phyloP scores from a whole-genome alignment of 2,113 vertebrate genomes.

The Castor canadensis region DNA sequence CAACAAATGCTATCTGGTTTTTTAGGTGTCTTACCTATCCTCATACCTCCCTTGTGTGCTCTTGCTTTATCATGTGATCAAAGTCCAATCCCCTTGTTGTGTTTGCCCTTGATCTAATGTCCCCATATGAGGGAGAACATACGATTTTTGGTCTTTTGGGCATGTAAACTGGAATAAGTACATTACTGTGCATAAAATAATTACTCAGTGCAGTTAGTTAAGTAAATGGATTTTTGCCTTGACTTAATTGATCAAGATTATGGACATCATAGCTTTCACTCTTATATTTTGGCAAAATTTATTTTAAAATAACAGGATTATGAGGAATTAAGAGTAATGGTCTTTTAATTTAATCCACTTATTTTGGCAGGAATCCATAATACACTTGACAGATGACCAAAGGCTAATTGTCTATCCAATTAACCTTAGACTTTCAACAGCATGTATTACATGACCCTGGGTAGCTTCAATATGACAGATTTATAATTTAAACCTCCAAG shows the following conservation, averaged over 20 bases:
- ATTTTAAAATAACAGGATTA: slow-evolving; percentile 11
- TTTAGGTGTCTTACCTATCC: too few species aligned
- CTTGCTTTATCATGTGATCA: too few species aligned
- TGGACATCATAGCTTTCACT: background rate
- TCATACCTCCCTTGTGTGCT: too few species aligned
- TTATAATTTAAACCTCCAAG: background rate
- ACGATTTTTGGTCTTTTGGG: too few species aligned
- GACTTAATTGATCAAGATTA: slow-evolving; percentile 6
- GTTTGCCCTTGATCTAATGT: too few species aligned
- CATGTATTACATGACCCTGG: background rate
- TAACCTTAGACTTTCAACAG: background rate
- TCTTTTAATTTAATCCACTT: background rate
- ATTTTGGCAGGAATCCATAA: background rate
- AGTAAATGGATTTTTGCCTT: background rate
- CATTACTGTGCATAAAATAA: background rate
- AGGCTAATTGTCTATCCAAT: slow-evolving; percentile 13
- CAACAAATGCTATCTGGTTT: too few species aligned
- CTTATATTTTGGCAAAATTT: background rate
- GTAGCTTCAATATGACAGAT: background rate
- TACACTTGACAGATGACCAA: slow-evolving; percentile 21
- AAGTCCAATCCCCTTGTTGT: too few species aligned
- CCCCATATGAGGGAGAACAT: too few species aligned
- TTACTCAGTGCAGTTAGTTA: background rate
- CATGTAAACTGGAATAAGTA: background rate
- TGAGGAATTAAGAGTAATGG: background rate